Percentiles rank a stretch among this genome's conserved stretches.
Evolutionary conservation across 2,113 vertebrate genomes (phyloP).

Genomic region (Petroica traversi): DNA sequence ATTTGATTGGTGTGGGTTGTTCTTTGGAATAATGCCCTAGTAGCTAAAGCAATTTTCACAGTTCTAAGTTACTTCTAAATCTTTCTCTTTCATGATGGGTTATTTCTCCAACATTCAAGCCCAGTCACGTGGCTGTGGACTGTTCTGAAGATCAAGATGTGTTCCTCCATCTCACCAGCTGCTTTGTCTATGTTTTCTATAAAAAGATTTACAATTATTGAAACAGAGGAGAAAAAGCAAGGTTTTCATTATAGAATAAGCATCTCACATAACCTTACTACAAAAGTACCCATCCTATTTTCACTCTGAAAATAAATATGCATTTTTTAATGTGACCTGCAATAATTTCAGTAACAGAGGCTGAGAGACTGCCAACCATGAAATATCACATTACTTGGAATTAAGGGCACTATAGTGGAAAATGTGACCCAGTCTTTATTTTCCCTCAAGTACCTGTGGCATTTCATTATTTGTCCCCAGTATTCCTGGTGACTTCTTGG

Average conservation of each 20-base stretch:
- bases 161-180: neutral
- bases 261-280: neutral
- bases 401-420: neutral
- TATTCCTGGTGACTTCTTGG: neutral
- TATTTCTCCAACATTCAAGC: neutral
- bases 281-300: neutral
- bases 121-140: neutral
- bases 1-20: neutral
- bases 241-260: neutral
- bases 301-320: neutral
- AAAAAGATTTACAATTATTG: neutral
- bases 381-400: neutral
- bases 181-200: accelerated
- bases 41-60: neutral
- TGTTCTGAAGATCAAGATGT: accelerated
- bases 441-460: neutral
- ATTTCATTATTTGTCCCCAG: neutral
- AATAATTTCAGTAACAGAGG: neutral
- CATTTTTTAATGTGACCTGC: neutral
- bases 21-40: neutral
- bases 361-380: neutral
- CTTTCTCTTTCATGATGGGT: neutral
- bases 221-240: neutral
- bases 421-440: neutral
- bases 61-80: neutral